These are phyloP conservation scores for Ophiodon elongatus DNA, from an alignment of 2,113 vertebrate species.

Conservation along the genomic window DNA sequence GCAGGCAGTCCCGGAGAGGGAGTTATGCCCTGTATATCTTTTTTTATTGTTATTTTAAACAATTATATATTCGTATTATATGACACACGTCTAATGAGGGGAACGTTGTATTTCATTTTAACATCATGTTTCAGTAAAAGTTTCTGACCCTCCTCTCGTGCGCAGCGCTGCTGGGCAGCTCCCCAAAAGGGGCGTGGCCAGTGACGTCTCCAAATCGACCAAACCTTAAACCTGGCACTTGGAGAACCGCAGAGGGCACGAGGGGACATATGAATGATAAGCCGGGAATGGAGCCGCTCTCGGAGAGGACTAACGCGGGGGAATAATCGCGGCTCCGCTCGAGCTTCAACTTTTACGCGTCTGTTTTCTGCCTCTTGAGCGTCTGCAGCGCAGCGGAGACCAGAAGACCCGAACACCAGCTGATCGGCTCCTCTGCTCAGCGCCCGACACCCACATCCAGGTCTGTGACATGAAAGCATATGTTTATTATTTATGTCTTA, in stretches of 20 bases:
- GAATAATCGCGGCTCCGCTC: neutral
- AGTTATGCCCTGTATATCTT: no score
- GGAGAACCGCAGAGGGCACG: neutral
- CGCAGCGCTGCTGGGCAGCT: conserved; percentile 15
- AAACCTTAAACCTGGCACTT: conserved; percentile 47
- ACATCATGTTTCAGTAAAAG: neutral
- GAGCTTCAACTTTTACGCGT: conserved; percentile 42
- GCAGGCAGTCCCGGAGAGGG: no score
- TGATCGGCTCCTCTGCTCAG: neutral
- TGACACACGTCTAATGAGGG: neutral
- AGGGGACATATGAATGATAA: conserved; percentile 4
- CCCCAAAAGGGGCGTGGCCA: conserved; percentile 53
- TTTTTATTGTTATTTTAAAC: neutral
- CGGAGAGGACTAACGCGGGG: conserved; percentile 22
- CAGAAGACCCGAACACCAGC: neutral
- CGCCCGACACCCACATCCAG: conserved; percentile 21
- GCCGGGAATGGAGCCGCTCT: conserved; percentile 14
- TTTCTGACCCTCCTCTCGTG: conserved; percentile 1
- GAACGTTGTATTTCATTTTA: neutral
- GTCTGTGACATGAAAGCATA: conserved; percentile 11
- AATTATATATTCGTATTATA: neutral
- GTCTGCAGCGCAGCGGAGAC: neutral
- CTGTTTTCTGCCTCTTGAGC: neutral
- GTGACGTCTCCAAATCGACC: conserved; percentile 60
- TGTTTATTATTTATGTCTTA: no score